Evolutionary conservation across 2,888 invertebrate species (phyloP), one percentile per base, ranked within the genome.

Genomic region (Parascotia fuliginaria): DNA sequence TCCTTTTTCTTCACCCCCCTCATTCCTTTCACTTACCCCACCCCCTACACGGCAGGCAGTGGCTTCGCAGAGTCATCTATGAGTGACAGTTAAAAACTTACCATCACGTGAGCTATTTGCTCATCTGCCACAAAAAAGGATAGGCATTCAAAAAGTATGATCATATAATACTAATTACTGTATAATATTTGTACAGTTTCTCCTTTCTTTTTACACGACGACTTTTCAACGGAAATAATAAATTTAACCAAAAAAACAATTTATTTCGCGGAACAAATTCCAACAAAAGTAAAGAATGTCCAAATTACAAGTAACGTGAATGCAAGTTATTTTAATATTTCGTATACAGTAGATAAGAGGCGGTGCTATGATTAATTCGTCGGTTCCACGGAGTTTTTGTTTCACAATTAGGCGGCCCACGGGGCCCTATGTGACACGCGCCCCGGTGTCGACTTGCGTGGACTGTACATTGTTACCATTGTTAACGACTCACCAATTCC

Each of bases 351-450:
- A 78, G 73, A 80, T 74, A 79, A 79, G 77, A 67, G 67, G 75
- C 63, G 63, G 70, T 64, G 64, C 66, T 73, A 80, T 88, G 89
- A 90, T 89, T 89, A 86, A 89, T 89, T 85, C 79, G 81, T 79
- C 77, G 80, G 80, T 82, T 87, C 82, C 85, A 85, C 84, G 84
- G 78, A 83, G 81, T 83, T 89, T 89, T 89, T 88, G 88, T 89
- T 83, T 69, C 80, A 85, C 84, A 89, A 89, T 89, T 85, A 89
- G 81, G 76, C 67, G 38, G 42, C 15, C 36, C 28, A 13, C 19
- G 24, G 13, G 38, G 38, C 22, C 29, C 9, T 6, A 11, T 34
- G 39, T 24, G 67, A 59, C 78, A 73, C 79, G 81, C 83, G 78
- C 75, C 80, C 77, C 72, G 66, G 65, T 65, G 74, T 65, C 70